Evolutionary conservation across 2,113 vertebrate species (phyloP), one percentile per base, ranked within the genome.

Genomic region (Hymenochirus boettgeri): DNA sequence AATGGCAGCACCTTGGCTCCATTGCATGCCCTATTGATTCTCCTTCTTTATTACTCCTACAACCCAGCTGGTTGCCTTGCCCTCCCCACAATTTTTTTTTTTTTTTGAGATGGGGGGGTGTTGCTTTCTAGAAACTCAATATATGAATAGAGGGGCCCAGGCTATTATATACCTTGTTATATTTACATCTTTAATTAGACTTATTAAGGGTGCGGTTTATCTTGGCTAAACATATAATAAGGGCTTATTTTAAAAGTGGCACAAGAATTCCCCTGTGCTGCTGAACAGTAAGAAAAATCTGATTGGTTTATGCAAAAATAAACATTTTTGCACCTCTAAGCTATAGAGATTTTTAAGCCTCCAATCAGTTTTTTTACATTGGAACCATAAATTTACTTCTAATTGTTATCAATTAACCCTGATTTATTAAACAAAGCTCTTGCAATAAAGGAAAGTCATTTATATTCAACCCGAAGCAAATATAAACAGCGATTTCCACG

Each of bases 21-120:
- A 95, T 90, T 97, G 94, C 96, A 98, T 98, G 96, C 91, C 95
- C 96, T 99, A 98, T 99, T 99, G 96, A 99, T 98, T 99, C 96
- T 94, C 93, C 92, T 99, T 96, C 96, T 99, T 98, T 99, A 98
- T 99, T 97, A 97, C 95, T 92, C 91, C 94, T 92, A 91, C 95
- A 97, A 92, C 93, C 94, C 95, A 99, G 95, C 96, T 98, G 95
- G 90, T 95, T 97, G 95, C 91, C 93, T 87, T 94, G 91, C 91
- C 90, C 90, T 89, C 91, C 91, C 92, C 90, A 90, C 87, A 89
- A 89, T 84, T 89, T 89, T 77, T 79, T 84, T 89, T 89, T 77
- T 79, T 91, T 93, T 88, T 89, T 88, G 82, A 82, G 88, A 81
- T 84, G 64, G 64, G 64, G 47, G 50, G 86, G 86, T 85, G 87